Evolutionary conservation across 2,797 vertebrate species (phyloP).

Genomic region (Hylomyscus alleni): DNA sequence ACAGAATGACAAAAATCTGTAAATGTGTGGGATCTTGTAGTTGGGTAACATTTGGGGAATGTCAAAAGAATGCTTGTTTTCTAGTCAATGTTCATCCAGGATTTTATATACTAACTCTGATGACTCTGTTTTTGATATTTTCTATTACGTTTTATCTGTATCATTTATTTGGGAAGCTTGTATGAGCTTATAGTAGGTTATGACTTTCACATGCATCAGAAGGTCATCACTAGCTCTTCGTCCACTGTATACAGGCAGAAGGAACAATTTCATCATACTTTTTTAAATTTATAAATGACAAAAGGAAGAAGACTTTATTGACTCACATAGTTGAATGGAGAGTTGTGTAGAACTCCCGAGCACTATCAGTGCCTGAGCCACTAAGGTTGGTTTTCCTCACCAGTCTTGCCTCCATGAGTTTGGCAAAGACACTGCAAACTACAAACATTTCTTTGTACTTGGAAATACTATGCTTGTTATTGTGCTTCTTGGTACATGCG

Average conservation of each 20-base stretch:
- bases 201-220: not conserved
- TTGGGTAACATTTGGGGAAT: not conserved
- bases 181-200: not conserved
- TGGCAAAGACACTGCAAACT: not conserved
- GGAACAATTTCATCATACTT: not conserved
- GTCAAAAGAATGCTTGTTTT: not conserved
- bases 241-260: not conserved
- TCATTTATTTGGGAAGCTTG: not conserved
- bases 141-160: not conserved
- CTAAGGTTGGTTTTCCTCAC: not conserved
- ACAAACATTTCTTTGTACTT: not conserved
- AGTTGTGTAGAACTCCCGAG: not conserved
- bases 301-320: not conserved
- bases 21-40: not conserved
- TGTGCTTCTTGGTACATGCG: not conserved
- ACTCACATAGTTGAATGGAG: not conserved
- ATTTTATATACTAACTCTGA: not conserved
- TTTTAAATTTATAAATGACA: not conserved
- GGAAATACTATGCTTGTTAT: not conserved
- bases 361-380: not conserved
- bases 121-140: not conserved
- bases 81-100: not conserved
- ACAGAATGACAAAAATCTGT: not conserved
- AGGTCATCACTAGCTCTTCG: not conserved
- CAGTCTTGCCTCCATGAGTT: not conserved